Evolutionary conservation across 2,888 invertebrate species (phyloP), one percentile per base, ranked within the genome.

Genomic region (Aethes cnicana): DNA sequence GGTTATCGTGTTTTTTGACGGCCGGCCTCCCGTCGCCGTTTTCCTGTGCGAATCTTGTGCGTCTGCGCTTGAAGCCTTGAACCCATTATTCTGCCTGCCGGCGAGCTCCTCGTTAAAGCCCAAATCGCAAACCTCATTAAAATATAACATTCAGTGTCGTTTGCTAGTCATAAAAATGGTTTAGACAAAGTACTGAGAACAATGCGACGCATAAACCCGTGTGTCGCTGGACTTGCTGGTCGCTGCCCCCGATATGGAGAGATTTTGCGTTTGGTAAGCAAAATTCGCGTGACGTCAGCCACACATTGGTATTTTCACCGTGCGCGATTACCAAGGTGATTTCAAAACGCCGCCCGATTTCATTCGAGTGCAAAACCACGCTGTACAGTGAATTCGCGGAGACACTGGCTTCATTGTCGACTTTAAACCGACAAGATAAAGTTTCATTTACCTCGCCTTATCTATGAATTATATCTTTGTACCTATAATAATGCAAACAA

Each of bases 1-100:
- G 87, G 88, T 88, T 88, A 77, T 76, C 63, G 77, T 72, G 77
- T 69, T 81, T 83, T 84, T 84, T 77, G 84, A 69, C 74, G 71
- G 68, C 70, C 66, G 69, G 66, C 66, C 67, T 64, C 72, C 66
- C 63, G 73, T 59, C 69, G 69, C 63, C 68, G 74, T 78, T 80
- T 79, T 80, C 77, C 74, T 82, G 69, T 74, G 72, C 68, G 69
- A 69, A 60, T 73, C 69, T 68, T 63, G 59, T n/a, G 16, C 21
- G 32, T 44, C 44, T 36, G 39, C 21, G 14, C 37, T 39, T 44
- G 21, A 9, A 2, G 30, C 42, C 18, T 25, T 30, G 17, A 18
- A 32, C 39, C 36, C 36, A 50, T 43, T 30, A 52, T 33, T 43
- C 28, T 39, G 37, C 11, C 32, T 16, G 5, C 16, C 7, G 18